Percentiles rank a stretch among this genome's conserved stretches.
Evolutionary conservation across 2,113 vertebrate species (phyloP).

Genomic region (Crotalus viridis): DNA sequence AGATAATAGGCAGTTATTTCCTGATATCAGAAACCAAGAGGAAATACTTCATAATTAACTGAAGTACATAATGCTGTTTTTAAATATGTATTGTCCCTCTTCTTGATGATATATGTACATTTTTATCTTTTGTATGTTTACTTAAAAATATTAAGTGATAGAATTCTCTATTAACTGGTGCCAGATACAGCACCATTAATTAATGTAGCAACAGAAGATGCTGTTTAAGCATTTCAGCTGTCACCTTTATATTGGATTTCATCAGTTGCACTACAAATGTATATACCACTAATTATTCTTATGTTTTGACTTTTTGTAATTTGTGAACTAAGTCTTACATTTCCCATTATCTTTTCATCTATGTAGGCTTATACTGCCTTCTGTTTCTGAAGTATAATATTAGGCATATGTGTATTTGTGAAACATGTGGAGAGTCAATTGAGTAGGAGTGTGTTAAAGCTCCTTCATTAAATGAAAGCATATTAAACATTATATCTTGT

Average conservation of each 20-base stretch:
- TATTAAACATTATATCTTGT: slow-evolving; percentile 18
- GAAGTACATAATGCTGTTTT: background rate
- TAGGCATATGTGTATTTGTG: background rate
- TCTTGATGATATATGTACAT: background rate
- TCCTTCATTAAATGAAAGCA: slow-evolving; percentile 18
- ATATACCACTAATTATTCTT: background rate
- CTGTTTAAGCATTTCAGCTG: slow-evolving; percentile 8
- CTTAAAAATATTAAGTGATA: slow-evolving; percentile 18
- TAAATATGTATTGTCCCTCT: background rate
- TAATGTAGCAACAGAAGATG: slow-evolving; percentile 30
- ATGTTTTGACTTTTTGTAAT: background rate
- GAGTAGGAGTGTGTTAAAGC: slow-evolving; percentile 19
- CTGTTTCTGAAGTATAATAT: background rate
- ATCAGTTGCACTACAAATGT: background rate
- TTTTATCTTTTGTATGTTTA: slow-evolving; percentile 1
- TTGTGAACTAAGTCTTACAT: slow-evolving; percentile 23
- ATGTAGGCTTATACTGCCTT: background rate
- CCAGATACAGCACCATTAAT: slow-evolving; percentile 8
- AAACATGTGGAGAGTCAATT: slow-evolving; percentile 2
- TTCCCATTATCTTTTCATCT: slow-evolving; percentile 2
- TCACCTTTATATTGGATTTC: background rate
- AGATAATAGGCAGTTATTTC: slow-evolving; percentile 34
- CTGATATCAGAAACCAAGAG: background rate
- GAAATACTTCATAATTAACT: background rate
- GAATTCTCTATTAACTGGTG: slow-evolving; percentile 22